Percentiles rank a stretch among this genome's conserved stretches.
phyloP scores from a whole-genome alignment of 2,888 invertebrate genomes.

The Epinotia ramella region DNA sequence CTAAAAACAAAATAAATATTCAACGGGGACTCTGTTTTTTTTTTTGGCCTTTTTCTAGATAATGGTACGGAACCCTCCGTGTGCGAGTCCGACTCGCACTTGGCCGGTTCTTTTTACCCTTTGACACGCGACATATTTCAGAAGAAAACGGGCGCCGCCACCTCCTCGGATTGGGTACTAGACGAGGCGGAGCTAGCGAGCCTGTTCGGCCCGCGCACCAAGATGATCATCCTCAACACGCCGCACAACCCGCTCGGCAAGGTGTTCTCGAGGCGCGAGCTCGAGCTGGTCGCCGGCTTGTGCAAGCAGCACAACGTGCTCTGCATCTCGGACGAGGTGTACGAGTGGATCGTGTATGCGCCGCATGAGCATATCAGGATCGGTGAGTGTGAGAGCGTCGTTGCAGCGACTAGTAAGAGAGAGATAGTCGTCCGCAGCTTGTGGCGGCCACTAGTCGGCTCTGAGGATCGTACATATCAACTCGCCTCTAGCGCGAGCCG shows the following conservation, averaged over 20 bases:
- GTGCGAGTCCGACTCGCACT: too few relatives aligned
- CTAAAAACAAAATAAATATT: too few relatives aligned
- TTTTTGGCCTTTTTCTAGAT: too few relatives aligned
- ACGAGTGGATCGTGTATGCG: conserved; percentile 98
- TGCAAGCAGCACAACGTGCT: conserved; percentile 97
- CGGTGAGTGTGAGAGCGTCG: conserved; percentile 82
- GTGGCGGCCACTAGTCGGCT: too few relatives aligned
- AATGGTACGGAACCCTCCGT: too few relatives aligned
- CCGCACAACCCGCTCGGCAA: conserved; percentile 99
- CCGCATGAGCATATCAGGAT: conserved; percentile 95
- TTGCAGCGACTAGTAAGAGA: too few relatives aligned
- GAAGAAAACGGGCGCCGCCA: conserved; percentile 79
- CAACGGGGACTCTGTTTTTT: too few relatives aligned
- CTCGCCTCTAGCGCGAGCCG: too few relatives aligned
- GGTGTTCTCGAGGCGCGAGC: conserved; percentile 88
- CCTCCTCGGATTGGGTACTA: conserved; percentile 95
- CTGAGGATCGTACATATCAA: too few relatives aligned
- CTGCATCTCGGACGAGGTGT: conserved; percentile 98
- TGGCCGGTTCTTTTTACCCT: too few relatives aligned
- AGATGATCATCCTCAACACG: conserved; percentile 98
- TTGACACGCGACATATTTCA: conserved; percentile 45
- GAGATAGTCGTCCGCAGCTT: too few relatives aligned
- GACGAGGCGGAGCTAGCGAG: conserved; percentile 92
- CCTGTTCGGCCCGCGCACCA: conserved; percentile 95
- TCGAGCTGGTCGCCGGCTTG: conserved; percentile 92